These are phyloP conservation scores for Xanthia icteritia DNA, from an alignment of 2,888 invertebrate genomes.

Conservation along the genomic window DNA sequence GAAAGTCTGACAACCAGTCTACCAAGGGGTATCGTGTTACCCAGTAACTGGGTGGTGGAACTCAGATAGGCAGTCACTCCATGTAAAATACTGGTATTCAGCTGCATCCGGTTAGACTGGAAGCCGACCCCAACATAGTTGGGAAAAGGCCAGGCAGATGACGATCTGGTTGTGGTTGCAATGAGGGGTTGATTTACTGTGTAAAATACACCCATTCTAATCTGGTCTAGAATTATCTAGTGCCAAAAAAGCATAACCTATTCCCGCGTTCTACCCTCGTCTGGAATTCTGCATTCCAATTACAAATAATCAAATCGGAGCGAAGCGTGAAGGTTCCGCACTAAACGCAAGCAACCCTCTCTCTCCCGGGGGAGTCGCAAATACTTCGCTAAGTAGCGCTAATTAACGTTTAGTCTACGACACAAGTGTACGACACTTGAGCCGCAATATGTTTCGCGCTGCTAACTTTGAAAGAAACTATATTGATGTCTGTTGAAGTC, in stretches of 20 bases:
- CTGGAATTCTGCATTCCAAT: constrained; percentile 38
- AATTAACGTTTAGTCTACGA: constrained; percentile 60
- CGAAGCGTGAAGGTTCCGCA: constrained; percentile 15
- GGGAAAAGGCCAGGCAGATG: too few species aligned
- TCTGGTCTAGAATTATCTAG: not conserved
- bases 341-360: constrained; percentile 35
- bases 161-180: too few species aligned
- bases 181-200: not conserved
- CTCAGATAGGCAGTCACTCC: too few species aligned
- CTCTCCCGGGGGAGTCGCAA: constrained; percentile 53
- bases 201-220: not conserved
- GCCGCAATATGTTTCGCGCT: constrained; percentile 42
- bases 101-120: too few species aligned
- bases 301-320: constrained; percentile 33
- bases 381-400: constrained; percentile 57
- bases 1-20: too few species aligned
- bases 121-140: too few species aligned
- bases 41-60: too few species aligned
- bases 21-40: too few species aligned
- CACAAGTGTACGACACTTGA: constrained; percentile 51
- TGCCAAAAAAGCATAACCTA: too few species aligned
- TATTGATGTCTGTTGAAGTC: constrained; percentile 38
- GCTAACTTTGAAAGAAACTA: constrained; percentile 46
- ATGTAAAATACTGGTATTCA: too few species aligned
- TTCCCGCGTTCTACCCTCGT: too few species aligned